phyloP scores from a whole-genome alignment of 2,797 vertebrate genomes.

The Lepus oiostolus region DNA sequence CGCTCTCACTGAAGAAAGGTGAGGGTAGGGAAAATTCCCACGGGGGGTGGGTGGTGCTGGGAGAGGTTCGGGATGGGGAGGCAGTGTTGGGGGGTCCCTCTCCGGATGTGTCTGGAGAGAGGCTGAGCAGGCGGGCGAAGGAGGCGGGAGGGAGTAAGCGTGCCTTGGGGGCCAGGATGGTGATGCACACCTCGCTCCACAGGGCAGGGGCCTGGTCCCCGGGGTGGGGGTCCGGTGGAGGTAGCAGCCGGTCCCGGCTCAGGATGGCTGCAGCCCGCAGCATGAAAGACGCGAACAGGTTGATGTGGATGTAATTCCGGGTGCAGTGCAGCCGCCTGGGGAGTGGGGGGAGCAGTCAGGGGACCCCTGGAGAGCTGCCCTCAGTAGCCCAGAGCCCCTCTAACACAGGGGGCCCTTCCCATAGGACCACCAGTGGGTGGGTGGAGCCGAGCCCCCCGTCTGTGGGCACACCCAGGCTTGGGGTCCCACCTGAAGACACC shows the following conservation, averaged over 20 bases:
- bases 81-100: neutral
- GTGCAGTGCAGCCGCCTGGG: conserved; percentile 94
- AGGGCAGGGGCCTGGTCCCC: conserved; percentile 67
- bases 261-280: conserved; percentile 94
- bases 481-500: conserved; percentile 92
- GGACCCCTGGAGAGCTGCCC: neutral
- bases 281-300: conserved; percentile 95
- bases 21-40: neutral
- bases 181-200: conserved; percentile 81
- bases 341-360: neutral
- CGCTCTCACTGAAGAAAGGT: neutral
- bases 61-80: neutral
- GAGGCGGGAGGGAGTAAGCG: neutral
- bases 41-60: too few species aligned
- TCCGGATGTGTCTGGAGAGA: neutral
- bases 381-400: neutral
- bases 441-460: neutral
- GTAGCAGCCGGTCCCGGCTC: conserved; percentile 92
- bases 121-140: neutral
- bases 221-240: conserved; percentile 59
- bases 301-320: conserved; percentile 96
- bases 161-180: neutral
- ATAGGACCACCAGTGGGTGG: neutral
- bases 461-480: neutral
- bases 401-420: neutral